Conservation (phyloP, 2,797 vertebrate species). For the Bovichtus variegatus region DNA sequence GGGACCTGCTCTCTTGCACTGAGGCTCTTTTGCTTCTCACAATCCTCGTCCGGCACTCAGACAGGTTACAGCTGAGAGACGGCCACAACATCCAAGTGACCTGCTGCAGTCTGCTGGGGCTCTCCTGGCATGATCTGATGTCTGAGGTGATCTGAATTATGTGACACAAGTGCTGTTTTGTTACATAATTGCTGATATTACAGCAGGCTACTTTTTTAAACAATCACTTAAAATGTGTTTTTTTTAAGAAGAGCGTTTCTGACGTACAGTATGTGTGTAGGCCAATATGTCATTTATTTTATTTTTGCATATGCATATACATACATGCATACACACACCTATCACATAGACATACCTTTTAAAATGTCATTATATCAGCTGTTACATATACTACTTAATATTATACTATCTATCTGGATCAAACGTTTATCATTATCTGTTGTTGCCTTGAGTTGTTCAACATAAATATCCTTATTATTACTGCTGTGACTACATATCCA, state of each 20-base stretch:
- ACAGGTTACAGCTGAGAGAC: conserved; percentile 42
- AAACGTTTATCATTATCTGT: neutral
- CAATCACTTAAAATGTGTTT: too few species aligned
- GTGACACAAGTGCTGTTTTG: conserved; percentile 17
- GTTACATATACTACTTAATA: too few species aligned
- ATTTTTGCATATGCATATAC: too few species aligned
- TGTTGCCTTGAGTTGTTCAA: too few species aligned
- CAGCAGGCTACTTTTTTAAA: too few species aligned
- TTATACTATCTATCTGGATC: too few species aligned
- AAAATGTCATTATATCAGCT: too few species aligned
- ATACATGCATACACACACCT: too few species aligned
- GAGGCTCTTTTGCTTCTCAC: conserved; percentile 50
- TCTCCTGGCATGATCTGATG: conserved; percentile 15
- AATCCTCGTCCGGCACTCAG: conserved; percentile 42
- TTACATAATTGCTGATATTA: conserved; percentile 21
- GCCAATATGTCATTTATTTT: too few species aligned
- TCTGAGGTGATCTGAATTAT: conserved; percentile 13
- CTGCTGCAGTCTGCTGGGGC: conserved; percentile 16
- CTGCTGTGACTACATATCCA: neutral
- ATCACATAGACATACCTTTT: too few species aligned
- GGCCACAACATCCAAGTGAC: neutral
- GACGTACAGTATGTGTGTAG: too few species aligned
- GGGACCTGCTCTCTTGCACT: conserved; percentile 62
- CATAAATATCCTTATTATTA: neutral
- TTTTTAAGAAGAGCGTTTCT: too few species aligned